phyloP scores from a whole-genome alignment of 2,888 invertebrate genomes.

The Cyaniris semiargus region DNA sequence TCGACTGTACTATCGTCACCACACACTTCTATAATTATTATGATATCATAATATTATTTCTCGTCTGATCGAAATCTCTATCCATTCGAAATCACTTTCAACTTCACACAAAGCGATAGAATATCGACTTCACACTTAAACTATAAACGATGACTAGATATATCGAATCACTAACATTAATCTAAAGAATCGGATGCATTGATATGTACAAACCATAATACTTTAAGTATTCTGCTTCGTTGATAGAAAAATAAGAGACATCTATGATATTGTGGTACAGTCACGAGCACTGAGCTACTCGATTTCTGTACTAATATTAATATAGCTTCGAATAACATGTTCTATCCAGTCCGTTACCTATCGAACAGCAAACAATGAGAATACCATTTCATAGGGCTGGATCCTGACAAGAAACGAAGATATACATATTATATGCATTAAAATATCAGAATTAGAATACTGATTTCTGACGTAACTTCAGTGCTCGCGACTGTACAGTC shows the following conservation, averaged over 20 bases:
- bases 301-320: no score
- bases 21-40: no score
- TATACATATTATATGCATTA: no score
- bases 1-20: no score
- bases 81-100: constrained; percentile 9
- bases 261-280: constrained; percentile 12
- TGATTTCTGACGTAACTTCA: not conserved
- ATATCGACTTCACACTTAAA: constrained; percentile 30
- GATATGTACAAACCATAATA: constrained; percentile 56
- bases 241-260: constrained; percentile 34
- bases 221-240: constrained; percentile 34
- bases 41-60: not conserved
- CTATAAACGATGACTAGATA: constrained; percentile 55
- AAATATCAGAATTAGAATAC: no score
- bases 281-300: not conserved
- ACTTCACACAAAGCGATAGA: constrained; percentile 27
- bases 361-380: no score
- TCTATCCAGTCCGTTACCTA: no score
- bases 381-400: no score
- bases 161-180: constrained; percentile 46
- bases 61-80: not conserved
- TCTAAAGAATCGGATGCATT: constrained; percentile 48
- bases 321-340: no score
- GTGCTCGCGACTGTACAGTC: not conserved
- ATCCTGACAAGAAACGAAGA: no score